Conservation (phyloP, 2,797 vertebrate species). For the Falco peregrinus region DNA sequence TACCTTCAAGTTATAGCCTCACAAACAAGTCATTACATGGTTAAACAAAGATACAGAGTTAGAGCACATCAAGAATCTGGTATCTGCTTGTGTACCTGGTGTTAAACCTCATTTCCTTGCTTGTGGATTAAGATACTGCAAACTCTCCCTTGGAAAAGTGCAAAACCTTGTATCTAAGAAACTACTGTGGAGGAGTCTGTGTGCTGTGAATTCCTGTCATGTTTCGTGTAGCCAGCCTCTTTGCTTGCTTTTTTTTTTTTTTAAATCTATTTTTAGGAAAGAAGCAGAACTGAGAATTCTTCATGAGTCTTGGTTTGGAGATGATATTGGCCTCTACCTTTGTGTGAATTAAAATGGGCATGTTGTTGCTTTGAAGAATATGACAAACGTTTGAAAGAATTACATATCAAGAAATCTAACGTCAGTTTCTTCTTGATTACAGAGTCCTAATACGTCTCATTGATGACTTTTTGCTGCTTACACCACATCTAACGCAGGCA, state of each 20-base stretch:
- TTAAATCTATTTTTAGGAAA: background rate
- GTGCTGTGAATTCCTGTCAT: background rate
- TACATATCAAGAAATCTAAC: background rate
- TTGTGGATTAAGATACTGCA: background rate
- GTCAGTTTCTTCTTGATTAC: background rate
- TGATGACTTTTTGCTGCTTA: slow-evolving; percentile 95
- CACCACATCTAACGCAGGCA: slow-evolving; percentile 84
- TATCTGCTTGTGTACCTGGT: background rate
- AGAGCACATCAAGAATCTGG: background rate
- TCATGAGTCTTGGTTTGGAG: background rate
- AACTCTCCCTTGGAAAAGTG: background rate
- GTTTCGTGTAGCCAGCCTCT: background rate
- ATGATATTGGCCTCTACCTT: background rate
- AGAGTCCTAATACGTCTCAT: slow-evolving; percentile 91
- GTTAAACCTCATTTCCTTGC: background rate
- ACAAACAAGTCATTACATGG: background rate
- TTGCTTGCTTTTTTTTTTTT: background rate
- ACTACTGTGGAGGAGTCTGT: background rate
- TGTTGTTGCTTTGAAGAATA: background rate
- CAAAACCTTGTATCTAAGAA: background rate
- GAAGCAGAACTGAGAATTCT: background rate
- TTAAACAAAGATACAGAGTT: background rate
- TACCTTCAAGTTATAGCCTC: background rate
- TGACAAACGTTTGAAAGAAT: background rate
- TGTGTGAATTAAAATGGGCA: background rate